Conservation (phyloP, 2,113 vertebrate genomes). For the Steatornis caripensis region DNA sequence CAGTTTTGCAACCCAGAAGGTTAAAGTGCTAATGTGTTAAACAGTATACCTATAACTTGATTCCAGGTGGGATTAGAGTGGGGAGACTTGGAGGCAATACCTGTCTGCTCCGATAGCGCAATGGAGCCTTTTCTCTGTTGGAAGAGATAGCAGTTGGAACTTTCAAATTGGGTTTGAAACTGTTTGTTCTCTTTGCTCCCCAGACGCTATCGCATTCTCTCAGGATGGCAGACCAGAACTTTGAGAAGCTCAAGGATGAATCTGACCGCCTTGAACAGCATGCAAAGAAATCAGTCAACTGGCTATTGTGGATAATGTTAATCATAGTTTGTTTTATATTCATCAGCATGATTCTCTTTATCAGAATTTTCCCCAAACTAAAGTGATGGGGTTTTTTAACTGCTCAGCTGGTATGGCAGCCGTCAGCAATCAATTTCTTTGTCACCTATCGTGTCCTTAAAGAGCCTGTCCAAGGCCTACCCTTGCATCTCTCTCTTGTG, state of each 20-base stretch:
- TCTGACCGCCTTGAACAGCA: conserved; percentile 95
- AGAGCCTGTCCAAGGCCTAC: not conserved
- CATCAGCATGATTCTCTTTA: conserved; percentile 98
- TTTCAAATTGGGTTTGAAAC: not conserved
- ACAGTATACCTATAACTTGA: not conserved
- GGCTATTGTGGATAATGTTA: conserved; percentile 95
- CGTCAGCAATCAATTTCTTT: not conserved
- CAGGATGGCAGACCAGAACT: conserved; percentile 91
- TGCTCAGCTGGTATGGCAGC: not conserved
- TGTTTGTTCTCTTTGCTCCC: not conserved
- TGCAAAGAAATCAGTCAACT: conserved; percentile 95
- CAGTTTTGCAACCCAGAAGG: not conserved
- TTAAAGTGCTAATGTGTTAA: not conserved
- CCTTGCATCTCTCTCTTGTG: not conserved
- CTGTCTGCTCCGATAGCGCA: not conserved
- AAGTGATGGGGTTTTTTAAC: conserved; percentile 79
- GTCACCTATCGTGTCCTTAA: not conserved
- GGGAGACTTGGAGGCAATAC: not conserved
- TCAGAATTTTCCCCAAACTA: conserved; percentile 91
- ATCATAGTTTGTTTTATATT: conserved; percentile 93
- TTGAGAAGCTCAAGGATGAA: conserved; percentile 93
- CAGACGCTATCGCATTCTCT: conserved; percentile 92
- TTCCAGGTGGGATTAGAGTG: not conserved
- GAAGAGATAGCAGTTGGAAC: not conserved
- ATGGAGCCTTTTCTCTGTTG: not conserved